Percentiles rank a stretch among this genome's conserved stretches.
phyloP scores from a whole-genome alignment of 2,113 vertebrate genomes.

The Eleginops maclovinus region DNA sequence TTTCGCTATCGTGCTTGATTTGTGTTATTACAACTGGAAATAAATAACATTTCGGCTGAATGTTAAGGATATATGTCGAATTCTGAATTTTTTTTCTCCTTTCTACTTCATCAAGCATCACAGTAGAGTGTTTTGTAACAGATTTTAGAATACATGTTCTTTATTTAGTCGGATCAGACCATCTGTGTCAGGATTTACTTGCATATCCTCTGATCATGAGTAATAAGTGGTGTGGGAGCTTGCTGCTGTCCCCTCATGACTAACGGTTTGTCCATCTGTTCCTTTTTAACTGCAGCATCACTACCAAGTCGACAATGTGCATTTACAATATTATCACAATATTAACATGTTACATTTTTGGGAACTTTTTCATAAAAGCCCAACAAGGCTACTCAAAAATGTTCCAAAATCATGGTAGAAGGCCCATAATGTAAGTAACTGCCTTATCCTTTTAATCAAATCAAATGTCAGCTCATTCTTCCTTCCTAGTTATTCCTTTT shows the following conservation, averaged over 20 bases:
- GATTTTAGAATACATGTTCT: slow-evolving; percentile 39
- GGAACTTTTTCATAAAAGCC: background rate
- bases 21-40: background rate
- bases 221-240: slow-evolving; percentile 41
- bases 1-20: background rate
- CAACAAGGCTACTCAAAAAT: too few species aligned
- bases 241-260: slow-evolving; percentile 21
- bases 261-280: slow-evolving; percentile 56
- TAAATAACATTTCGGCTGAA: background rate
- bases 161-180: background rate
- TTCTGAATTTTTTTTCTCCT: background rate
- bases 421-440: background rate
- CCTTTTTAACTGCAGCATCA: slow-evolving; percentile 12
- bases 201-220: slow-evolving; percentile 52
- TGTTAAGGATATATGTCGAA: background rate
- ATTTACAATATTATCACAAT: background rate
- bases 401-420: too few species aligned
- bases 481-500: background rate
- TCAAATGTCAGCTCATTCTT: background rate
- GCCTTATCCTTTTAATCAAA: background rate
- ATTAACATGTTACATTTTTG: background rate
- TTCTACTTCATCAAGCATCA: background rate
- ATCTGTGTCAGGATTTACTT: slow-evolving; percentile 55
- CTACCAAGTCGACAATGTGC: background rate
- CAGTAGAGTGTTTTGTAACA: background rate